A percentile compares a stretch with the other conserved stretches of the same genome.
Evolutionary conservation across 2,797 vertebrate species (phyloP).

Genomic region (Lycodopsis pacificus): DNA sequence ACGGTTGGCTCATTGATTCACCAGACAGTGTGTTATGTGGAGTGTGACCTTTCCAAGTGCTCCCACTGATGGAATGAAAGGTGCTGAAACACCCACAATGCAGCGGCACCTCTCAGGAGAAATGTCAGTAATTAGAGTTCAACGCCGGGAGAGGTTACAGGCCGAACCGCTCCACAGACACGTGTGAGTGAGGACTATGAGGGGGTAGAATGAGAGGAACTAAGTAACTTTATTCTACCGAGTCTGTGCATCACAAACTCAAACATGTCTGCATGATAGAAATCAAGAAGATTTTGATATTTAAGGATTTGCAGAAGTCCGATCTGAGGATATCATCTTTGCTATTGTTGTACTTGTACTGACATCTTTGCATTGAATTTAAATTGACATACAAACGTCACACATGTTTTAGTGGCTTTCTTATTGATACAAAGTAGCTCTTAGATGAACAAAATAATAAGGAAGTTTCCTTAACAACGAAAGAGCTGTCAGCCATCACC

Average conservation of each 20-base stretch:
- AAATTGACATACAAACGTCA: no score
- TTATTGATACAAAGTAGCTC: neutral
- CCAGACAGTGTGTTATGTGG: slow-evolving; percentile 57
- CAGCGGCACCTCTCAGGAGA: slow-evolving; percentile 57
- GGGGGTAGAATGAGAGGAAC: neutral
- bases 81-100: slow-evolving; percentile 57
- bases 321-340: neutral
- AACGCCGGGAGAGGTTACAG: slow-evolving; percentile 42
- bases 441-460: no score
- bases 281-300: neutral
- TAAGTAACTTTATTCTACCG: neutral
- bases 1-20: slow-evolving; percentile 62
- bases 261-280: neutral
- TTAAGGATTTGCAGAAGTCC: neutral
- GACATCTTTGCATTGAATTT: no score
- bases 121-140: slow-evolving; percentile 71
- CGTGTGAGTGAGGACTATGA: neutral
- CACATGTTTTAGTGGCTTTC: neutral
- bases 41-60: slow-evolving; percentile 71
- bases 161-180: slow-evolving; percentile 31
- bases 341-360: no score
- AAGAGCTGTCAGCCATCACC: neutral
- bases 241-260: neutral
- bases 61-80: slow-evolving; percentile 71
- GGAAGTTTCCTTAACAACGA: neutral